A percentile compares a stretch with the other conserved stretches of the same genome.
phyloP scores from a whole-genome alignment of 1,140 invertebrate genomes.

The Drosophila burlai region DNA sequence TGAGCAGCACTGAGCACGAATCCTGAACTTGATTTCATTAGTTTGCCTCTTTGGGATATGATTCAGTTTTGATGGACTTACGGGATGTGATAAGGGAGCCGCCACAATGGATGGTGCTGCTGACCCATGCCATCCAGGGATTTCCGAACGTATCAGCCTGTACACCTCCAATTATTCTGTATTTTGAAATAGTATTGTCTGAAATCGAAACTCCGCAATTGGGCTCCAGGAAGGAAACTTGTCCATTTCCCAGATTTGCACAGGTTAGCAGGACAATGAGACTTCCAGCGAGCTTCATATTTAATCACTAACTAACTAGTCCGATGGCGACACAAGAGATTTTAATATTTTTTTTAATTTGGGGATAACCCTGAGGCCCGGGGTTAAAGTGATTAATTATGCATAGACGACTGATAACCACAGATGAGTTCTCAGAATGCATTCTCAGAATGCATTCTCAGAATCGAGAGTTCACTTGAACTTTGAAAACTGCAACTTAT shows the following conservation, averaged over 20 bases:
- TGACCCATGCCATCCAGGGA: slow-evolving; percentile 18
- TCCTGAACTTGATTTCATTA: neutral
- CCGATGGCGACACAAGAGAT: no score
- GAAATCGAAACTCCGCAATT: neutral
- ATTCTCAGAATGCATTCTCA: neutral
- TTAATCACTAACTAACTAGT: neutral
- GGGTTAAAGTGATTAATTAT: neutral
- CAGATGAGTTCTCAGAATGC: neutral
- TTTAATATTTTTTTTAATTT: neutral
- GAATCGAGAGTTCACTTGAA: neutral
- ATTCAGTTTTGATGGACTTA: no score
- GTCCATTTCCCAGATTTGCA: neutral
- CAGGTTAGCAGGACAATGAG: neutral
- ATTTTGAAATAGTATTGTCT: neutral
- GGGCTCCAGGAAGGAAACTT: neutral
- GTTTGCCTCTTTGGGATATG: neutral
- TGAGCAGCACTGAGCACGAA: slow-evolving; percentile 25
- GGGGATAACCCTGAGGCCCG: neutral
- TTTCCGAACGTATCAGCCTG: neutral
- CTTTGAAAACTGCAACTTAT: no score
- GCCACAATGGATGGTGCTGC: neutral
- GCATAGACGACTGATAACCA: neutral
- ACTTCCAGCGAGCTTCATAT: slow-evolving; percentile 4
- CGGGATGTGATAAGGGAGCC: slow-evolving; percentile 17
- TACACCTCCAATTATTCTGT: neutral